phyloP scores from a whole-genome alignment of 1,140 invertebrate species.

The Heliconius himera region DNA sequence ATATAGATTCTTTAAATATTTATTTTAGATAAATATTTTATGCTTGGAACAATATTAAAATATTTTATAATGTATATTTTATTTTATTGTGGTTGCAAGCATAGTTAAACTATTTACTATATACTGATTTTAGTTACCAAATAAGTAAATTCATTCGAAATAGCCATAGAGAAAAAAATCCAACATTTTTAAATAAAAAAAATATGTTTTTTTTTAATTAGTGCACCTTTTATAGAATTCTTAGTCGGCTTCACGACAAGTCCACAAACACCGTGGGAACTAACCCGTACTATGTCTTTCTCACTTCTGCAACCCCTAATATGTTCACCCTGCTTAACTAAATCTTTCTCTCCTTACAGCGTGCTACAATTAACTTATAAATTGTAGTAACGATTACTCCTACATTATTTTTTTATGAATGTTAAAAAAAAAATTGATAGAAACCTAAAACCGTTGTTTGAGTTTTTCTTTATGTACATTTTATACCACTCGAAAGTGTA shows the following conservation, averaged over 20 bases:
- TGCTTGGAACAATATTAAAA: not conserved
- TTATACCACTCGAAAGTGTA: no score
- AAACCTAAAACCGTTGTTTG: not conserved
- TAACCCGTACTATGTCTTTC: conserved; percentile 11
- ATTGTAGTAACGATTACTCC: not conserved
- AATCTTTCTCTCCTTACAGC: not conserved
- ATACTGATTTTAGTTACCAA: not conserved
- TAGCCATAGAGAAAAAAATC: no score
- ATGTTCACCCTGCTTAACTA: conserved; percentile 13
- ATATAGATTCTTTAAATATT: not conserved
- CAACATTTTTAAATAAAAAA: no score
- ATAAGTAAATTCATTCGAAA: not conserved
- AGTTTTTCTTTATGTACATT: no score
- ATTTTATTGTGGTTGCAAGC: no score
- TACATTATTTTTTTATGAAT: not conserved
- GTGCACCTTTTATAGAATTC: conserved; percentile 20
- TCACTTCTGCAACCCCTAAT: conserved; percentile 21
- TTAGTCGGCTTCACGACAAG: conserved; percentile 4
- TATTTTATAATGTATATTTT: not conserved
- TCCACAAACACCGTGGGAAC: conserved; percentile 33
- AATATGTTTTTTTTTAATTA: not conserved
- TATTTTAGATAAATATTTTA: not conserved
- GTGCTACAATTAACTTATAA: conserved; percentile 2
- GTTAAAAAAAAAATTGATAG: not conserved
- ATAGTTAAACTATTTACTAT: no score